Evolutionary conservation across 2,113 vertebrate species (phyloP).

Genomic region (Nothocercus julius): DNA sequence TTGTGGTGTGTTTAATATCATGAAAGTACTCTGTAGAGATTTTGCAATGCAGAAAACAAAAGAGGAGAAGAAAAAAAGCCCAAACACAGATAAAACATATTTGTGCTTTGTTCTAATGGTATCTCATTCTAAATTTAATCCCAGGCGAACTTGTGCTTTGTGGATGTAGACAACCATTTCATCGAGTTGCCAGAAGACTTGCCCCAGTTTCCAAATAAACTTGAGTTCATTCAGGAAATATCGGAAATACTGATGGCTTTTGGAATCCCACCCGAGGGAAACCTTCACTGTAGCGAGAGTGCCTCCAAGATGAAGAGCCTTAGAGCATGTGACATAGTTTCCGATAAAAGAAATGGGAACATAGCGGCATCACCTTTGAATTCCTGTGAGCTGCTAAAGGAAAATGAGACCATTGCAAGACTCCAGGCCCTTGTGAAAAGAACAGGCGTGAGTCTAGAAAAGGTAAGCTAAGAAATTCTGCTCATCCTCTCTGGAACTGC

Average conservation of each 20-base stretch:
- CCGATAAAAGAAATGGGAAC: slow-evolving; percentile 96
- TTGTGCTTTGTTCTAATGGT: not conserved
- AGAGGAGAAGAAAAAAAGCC: not conserved
- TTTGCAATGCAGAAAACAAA: not conserved
- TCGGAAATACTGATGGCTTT: slow-evolving; percentile 94
- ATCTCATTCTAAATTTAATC: slow-evolving; percentile 49
- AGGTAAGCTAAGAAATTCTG: slow-evolving; percentile 77
- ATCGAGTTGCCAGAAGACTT: slow-evolving; percentile 97
- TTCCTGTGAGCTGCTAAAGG: slow-evolving; percentile 90
- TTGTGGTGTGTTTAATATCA: not conserved
- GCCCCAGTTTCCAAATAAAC: slow-evolving; percentile 97
- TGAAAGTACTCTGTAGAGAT: not conserved
- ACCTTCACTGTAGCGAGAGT: slow-evolving; percentile 86
- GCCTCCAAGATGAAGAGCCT: slow-evolving; percentile 86
- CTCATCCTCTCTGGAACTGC: not conserved
- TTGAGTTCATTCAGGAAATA: slow-evolving; percentile 97
- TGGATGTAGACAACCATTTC: slow-evolving; percentile 98
- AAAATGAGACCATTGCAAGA: slow-evolving; percentile 95
- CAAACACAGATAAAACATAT: not conserved
- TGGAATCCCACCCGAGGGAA: slow-evolving; percentile 92
- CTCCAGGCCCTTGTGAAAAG: slow-evolving; percentile 97
- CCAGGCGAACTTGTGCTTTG: slow-evolving; percentile 97
- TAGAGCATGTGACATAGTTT: slow-evolving; percentile 85
- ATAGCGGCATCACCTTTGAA: slow-evolving; percentile 89
- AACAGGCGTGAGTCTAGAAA: slow-evolving; percentile 94